Evolutionary conservation across 30 jellyfish, hydroid and myxozoan species (phyloP), one percentile per base, ranked within the genome.

Genomic region (Calvadosia cruxmelitensis): DNA sequence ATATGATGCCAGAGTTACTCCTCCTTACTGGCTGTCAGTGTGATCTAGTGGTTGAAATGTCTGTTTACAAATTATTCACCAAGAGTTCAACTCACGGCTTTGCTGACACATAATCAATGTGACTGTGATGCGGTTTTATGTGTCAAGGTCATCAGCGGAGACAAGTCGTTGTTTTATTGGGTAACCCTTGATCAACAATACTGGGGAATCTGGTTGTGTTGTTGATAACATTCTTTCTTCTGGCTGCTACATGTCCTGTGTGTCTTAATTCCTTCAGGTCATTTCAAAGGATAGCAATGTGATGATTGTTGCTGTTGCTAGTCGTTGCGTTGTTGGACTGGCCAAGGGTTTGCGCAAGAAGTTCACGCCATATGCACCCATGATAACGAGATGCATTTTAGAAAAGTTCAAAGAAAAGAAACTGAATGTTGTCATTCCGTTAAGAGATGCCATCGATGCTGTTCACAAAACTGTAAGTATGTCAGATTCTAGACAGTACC

Each of bases 351-450:
- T 92, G 36, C 91, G 99, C 12, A 77, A 80, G 53, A 83, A 83
- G 33, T 92, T 92, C 80, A 70, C 50, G 34, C 86, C 95, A 24
- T 92, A 92, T 67, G 84, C 93, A 1, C 94, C 98, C 0, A 69
- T 83, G 81, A 66, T 92, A 29, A 68, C 76, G n/a, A 76, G 94
- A 3, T 84, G 74, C 64, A 71, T 92, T 16, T 57, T 92, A 63
- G 99, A 93, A 77, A 82, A 83, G 63, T 84, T 92, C 75, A 92
- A 92, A 66, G 99, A 92, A 68, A 92, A 92, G 80, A 92, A 84
- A 64, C 52, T 87, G 63, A 87, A 81, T 65, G 97, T 87, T 34
- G 97, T 87, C 35, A 66, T 87, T 28, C 78, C 94, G 1, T 34
- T 87, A 31, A 73, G 97, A 63, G 94, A 87, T 68, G 95, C 97